Base-by-base conservation (phyloP, 2,113 vertebrate genomes). In the Aldabrachelys gigantea region DNA sequence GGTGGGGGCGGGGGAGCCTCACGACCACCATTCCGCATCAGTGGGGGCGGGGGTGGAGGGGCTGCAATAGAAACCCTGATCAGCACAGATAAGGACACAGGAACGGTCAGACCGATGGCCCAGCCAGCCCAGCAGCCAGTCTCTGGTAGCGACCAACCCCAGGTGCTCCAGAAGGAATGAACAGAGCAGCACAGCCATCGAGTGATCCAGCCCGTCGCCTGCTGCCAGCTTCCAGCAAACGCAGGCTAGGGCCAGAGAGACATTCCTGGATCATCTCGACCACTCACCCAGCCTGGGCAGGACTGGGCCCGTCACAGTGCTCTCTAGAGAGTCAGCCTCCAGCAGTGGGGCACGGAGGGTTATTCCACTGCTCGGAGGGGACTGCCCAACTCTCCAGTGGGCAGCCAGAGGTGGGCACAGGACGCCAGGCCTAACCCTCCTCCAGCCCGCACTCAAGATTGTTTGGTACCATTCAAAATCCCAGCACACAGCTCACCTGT, bases 1-100 rank as follows among this genome's bases (percentile, higher is more conserved):
- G 99, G 99, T 0, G 99, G 99, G 0, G 99, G 99, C 1, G 99
- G 99, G 2, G 99, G 99, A 2, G 98, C 99, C 0, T 99, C 99
- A 13, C 99, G 98, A 56, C 97, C 97, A 79, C 99, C 99, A 16
- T 99, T 99, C 86, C 99, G 98, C 91, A 98, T 95, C 76, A 96
- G 83, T 6, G 97, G 85, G 22, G 98, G 97, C 0, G 98, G 98
- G 8, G 97, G 98, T 54, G 98, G 98, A 3, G 98, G 98, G 89
- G 98, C 99, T 99, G 97, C 83, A 97, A 95, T 49, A 98, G 10
- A 93, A 91, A 94, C 56, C 59, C 38, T 38, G 92, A 56, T 80
- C 59, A 89, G 22, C 78, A 27, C 9, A 22, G 24, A 24, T 7
- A 35, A 6, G 24, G 31, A 57, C 19, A 17, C 31, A 13, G 29